A percentile compares a stretch with the other conserved stretches of the same genome.
phyloP scores from a whole-genome alignment of 2,888 invertebrate genomes.

The Trichopoda pennipes region DNA sequence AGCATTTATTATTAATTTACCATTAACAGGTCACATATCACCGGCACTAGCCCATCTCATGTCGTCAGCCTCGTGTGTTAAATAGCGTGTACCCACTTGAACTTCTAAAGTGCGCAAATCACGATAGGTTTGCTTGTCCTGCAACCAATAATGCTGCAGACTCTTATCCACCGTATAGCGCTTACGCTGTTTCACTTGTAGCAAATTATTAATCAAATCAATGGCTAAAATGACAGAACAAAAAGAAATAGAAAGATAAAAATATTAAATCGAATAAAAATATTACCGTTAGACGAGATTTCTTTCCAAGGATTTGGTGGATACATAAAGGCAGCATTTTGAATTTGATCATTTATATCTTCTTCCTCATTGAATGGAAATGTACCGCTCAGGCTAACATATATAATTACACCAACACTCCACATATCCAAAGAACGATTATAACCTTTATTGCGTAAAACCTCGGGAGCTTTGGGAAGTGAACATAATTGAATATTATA shows the following conservation, averaged over 20 bases:
- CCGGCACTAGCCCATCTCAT: slow-evolving; percentile 87
- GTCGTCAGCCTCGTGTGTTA: slow-evolving; percentile 96
- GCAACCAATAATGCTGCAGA: slow-evolving; percentile 96
- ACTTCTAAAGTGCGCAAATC: slow-evolving; percentile 94
- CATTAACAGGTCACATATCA: slow-evolving; percentile 80
- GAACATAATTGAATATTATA: not conserved
- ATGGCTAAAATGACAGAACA: slow-evolving; percentile 87
- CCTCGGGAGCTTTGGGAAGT: slow-evolving; percentile 92
- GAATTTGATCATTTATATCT: slow-evolving; percentile 99
- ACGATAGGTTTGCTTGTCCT: slow-evolving; percentile 97
- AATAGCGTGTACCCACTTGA: slow-evolving; percentile 88
- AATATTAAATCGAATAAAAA: not conserved
- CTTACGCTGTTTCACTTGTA: slow-evolving; percentile 98
- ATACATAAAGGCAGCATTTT: slow-evolving; percentile 99
- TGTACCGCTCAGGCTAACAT: slow-evolving; percentile 98
- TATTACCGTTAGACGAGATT: slow-evolving; percentile 92
- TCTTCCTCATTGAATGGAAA: slow-evolving; percentile 99
- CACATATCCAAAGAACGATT: slow-evolving; percentile 99
- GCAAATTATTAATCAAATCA: slow-evolving; percentile 97
- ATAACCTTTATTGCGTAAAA: slow-evolving; percentile 98
- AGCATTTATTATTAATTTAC: slow-evolving; percentile 55
- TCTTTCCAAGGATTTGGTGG: slow-evolving; percentile 98
- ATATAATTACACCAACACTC: slow-evolving; percentile 99
- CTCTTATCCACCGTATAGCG: slow-evolving; percentile 98
- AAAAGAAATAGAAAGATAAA: not conserved